Evolutionary conservation across 2,113 vertebrate genomes (phyloP), one percentile per base, ranked within the genome.

Genomic region (Protobothrops flavoviridis): DNA sequence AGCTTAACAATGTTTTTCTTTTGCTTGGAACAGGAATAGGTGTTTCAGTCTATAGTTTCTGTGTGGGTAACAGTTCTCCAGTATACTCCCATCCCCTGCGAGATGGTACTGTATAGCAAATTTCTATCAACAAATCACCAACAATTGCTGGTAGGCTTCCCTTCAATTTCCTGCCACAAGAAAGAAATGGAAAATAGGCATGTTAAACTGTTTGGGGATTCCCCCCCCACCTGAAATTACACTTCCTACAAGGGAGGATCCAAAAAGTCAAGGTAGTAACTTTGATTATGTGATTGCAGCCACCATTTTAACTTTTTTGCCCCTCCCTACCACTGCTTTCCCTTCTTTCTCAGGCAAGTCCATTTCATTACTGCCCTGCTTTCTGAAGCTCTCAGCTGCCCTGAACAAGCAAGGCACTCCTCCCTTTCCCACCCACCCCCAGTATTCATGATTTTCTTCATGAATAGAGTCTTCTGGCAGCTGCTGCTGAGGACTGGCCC

Each of bases 401-500:
- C 0, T 1, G 74, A 81, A 81, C 33, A 81, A 81, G 33, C 74
- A 74, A 59, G 26, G 20, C 26, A 12, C 59, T 45, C 26, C 24
- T 69, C 52, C 56, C 45, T 64, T n/a, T 15, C 48, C 56, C 52
- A 43, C 8, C 20, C 74, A 20, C 33, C 7, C 74, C 74, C 74
- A 21, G 17, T 43, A 81, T 81, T 81, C 33, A 81, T 21, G 17
- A 43, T 81, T 81, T 81, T 43, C 74, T 81, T 43, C 33, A 81
- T 81, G 74, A 90, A 90, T 86, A 23, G 92, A 39, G n/a, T n/a
- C 59, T 93, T 93, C 24, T 90, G 88, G 93, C 90, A 93, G 57
- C 85, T 26, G 93, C 88, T 90, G 92, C 55, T 64, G 52, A 33
- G 87, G 23, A 21, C 90, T 64, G 69, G 4, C 7, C 33, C 59